Conservation (phyloP, 2,113 vertebrate genomes). For the Peucedramus taeniatus region DNA sequence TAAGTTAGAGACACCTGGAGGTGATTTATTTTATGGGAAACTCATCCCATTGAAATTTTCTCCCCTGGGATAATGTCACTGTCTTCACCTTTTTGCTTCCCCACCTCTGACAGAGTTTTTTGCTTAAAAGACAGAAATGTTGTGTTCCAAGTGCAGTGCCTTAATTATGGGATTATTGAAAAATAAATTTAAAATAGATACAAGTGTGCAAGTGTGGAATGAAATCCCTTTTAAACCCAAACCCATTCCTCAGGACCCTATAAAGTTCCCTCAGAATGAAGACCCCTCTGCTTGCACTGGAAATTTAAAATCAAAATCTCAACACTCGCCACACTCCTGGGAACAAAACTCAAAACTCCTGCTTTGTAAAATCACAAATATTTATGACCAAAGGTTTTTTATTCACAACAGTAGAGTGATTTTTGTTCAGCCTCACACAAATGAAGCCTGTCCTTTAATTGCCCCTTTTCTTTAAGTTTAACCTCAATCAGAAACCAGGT, state of each 20-base stretch:
- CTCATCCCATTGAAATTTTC: background rate
- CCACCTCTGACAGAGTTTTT: background rate
- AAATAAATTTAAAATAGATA: background rate
- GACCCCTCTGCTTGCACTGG: background rate
- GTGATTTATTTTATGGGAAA: background rate
- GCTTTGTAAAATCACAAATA: background rate
- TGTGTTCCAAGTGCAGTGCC: background rate
- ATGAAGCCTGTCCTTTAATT: background rate
- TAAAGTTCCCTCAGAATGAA: background rate
- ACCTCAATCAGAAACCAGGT: background rate
- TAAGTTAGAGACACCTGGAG: background rate
- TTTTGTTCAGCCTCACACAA: background rate
- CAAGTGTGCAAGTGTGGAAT: background rate
- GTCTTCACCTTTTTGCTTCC: background rate
- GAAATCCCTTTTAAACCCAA: background rate
- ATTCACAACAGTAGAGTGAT: background rate
- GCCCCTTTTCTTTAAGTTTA: background rate
- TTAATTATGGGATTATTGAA: background rate
- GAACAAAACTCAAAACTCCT: background rate
- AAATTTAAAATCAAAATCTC: background rate
- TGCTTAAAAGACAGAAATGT: background rate
- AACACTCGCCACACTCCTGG: background rate
- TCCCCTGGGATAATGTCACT: background rate
- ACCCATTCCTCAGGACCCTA: background rate
- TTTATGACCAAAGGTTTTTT: background rate